Conservation (phyloP, 1,140 invertebrate genomes). For the Ptiloglossa arizonensis region DNA sequence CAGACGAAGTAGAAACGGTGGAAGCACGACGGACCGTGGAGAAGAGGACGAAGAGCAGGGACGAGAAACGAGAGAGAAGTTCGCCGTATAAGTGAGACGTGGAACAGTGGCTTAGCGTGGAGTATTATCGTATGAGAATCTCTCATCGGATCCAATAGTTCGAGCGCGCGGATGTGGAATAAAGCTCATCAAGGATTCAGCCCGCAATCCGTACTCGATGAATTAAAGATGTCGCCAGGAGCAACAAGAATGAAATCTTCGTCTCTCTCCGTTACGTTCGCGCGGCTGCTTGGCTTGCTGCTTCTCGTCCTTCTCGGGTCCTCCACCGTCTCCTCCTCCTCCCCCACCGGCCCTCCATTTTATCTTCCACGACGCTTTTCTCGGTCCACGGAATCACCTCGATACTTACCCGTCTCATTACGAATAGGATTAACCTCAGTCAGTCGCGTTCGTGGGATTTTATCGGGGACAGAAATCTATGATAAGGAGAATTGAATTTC, state of each 20-base stretch:
- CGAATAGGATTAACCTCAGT: constrained; percentile 68
- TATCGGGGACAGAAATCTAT: constrained; percentile 6
- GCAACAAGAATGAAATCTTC: constrained; percentile 79
- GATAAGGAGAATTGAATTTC: constrained; percentile 28
- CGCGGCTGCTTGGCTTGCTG: not conserved
- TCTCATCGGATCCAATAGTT: constrained; percentile 81
- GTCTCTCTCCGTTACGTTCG: constrained; percentile 39
- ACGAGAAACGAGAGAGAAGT: constrained; percentile 36
- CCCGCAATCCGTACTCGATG: constrained; percentile 81
- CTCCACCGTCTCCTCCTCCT: no score
- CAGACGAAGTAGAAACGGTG: constrained; percentile 15
- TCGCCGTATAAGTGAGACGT: constrained; percentile 55
- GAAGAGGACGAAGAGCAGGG: constrained; percentile 30
- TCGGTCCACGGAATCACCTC: constrained; percentile 46
- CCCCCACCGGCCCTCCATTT: not conserved
- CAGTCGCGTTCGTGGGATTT: not conserved
- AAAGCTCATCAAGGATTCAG: constrained; percentile 81
- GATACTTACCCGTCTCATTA: constrained; percentile 71
- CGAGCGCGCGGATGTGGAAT: constrained; percentile 80
- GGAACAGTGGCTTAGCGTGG: constrained; percentile 65
- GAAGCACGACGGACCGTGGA: not conserved
- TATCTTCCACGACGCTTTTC: constrained; percentile 37
- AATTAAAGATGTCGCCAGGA: constrained; percentile 81
- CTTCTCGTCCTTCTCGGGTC: not conserved
- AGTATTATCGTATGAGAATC: constrained; percentile 77